These are phyloP conservation scores for Palythoa grandis DNA, from an alignment of 92 coral and sea anemone species.

Conservation along the genomic window DNA sequence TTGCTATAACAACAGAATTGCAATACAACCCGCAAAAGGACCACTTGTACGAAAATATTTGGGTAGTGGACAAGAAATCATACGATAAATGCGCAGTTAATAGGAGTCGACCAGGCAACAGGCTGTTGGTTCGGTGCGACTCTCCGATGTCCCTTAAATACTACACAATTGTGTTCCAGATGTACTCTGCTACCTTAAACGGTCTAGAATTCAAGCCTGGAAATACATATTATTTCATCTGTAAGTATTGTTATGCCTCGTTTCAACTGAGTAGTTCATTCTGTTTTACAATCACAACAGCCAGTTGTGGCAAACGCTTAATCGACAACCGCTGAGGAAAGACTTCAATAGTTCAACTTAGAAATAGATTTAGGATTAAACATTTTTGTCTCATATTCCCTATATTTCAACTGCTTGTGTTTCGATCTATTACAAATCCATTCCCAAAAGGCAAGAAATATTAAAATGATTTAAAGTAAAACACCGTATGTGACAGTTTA, in stretches of 20 bases:
- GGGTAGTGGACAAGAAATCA: constrained; percentile 28
- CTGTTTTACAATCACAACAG: too few species aligned
- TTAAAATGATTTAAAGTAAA: too few species aligned
- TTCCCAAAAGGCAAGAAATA: too few species aligned
- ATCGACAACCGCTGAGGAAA: too few species aligned
- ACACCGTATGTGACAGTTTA: too few species aligned
- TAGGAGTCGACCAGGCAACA: not conserved
- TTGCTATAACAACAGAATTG: constrained; percentile 10
- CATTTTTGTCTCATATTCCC: too few species aligned
- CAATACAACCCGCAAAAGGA: constrained; percentile 24
- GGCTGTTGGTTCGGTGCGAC: constrained; percentile 18
- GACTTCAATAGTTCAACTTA: too few species aligned
- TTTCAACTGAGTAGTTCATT: too few species aligned
- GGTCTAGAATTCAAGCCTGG: constrained; percentile 28
- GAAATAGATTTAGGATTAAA: too few species aligned
- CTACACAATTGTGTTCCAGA: constrained; percentile 34
- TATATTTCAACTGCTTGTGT: too few species aligned
- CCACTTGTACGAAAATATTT: constrained; percentile 24
- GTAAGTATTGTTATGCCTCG: not conserved
- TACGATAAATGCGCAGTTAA: constrained; percentile 21
- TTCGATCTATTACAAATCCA: too few species aligned
- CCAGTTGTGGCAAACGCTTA: too few species aligned
- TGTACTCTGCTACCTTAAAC: constrained; percentile 18
- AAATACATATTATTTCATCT: constrained; percentile 24
- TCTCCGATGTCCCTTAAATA: constrained; percentile 22